phyloP scores from a whole-genome alignment of 1,140 invertebrate species.

The Ceratina calcarata region DNA sequence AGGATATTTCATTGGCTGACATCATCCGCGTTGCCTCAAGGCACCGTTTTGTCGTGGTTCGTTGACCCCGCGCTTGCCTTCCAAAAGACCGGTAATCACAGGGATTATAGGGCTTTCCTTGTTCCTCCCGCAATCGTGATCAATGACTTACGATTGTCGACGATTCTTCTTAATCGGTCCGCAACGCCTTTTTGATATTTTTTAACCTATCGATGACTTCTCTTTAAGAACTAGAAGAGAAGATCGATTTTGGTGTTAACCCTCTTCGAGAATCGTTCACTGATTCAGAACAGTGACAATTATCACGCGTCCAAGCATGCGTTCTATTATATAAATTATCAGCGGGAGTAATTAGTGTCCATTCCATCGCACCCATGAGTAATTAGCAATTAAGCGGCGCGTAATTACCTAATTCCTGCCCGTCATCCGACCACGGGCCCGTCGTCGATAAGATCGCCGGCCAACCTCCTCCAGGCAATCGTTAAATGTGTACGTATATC shows the following conservation, averaged over 20 bases:
- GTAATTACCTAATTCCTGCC: slow-evolving; percentile 68
- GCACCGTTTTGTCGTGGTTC: slow-evolving; percentile 15
- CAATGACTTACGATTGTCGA: slow-evolving; percentile 48
- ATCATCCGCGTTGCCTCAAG: neutral
- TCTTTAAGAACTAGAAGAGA: neutral
- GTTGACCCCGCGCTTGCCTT: slow-evolving; percentile 29
- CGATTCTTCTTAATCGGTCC: slow-evolving; percentile 38
- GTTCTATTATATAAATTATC: slow-evolving; percentile 56
- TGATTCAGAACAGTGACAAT: slow-evolving; percentile 35
- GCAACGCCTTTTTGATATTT: slow-evolving; percentile 31
- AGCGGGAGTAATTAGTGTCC: slow-evolving; percentile 56
- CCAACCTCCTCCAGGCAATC: slow-evolving; percentile 54
- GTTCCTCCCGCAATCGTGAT: slow-evolving; percentile 31
- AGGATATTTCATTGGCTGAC: slow-evolving; percentile 16
- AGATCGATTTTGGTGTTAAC: slow-evolving; percentile 12
- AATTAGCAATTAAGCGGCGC: slow-evolving; percentile 67
- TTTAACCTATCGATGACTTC: neutral
- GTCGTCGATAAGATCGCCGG: slow-evolving; percentile 60
- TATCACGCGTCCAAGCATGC: slow-evolving; percentile 28
- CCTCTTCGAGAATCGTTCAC: neutral
- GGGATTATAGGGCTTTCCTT: slow-evolving; percentile 47
- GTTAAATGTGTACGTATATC: slow-evolving; percentile 42
- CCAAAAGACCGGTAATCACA: slow-evolving; percentile 38
- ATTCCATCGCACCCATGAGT: slow-evolving; percentile 46
- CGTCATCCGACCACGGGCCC: slow-evolving; percentile 60